Percentiles rank a stretch among this genome's conserved stretches.
Evolutionary conservation across 2,888 invertebrate genomes (phyloP).

Genomic region (Acronicta leporina): DNA sequence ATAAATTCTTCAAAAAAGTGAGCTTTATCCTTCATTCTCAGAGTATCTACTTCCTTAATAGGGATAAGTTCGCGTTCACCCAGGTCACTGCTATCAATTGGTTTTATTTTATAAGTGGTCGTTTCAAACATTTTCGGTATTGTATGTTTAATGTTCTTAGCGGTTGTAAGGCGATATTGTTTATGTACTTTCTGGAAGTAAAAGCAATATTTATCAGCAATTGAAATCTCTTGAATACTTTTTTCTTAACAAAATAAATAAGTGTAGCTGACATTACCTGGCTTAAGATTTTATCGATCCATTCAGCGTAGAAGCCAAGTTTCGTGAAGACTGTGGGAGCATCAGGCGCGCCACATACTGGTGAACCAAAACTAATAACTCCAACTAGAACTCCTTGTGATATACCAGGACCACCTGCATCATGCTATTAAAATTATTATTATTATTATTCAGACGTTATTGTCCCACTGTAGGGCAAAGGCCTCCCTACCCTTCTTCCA

Average conservation of each 20-base stretch:
- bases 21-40: conserved; percentile 9
- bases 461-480: too few relatives aligned
- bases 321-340: conserved; percentile 71
- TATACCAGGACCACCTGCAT: conserved; percentile 59
- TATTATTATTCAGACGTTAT: too few relatives aligned
- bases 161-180: background rate
- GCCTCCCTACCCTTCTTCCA: too few relatives aligned
- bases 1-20: conserved; percentile 26
- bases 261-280: conserved; percentile 44
- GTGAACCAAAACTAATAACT: conserved; percentile 67
- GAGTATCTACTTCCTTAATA: background rate
- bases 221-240: background rate
- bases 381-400: conserved; percentile 58
- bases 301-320: conserved; percentile 59
- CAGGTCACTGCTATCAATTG: background rate
- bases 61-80: background rate
- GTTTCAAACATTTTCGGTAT: background rate
- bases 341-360: conserved; percentile 60
- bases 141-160: background rate
- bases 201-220: background rate
- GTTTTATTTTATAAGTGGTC: background rate
- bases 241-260: too few relatives aligned
- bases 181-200: background rate
- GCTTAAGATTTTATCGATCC: conserved; percentile 63
- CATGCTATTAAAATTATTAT: conserved; percentile 31